Evolutionary conservation across 2,113 vertebrate species (phyloP), one percentile per base, ranked within the genome.

Genomic region (Bucco capensis): DNA sequence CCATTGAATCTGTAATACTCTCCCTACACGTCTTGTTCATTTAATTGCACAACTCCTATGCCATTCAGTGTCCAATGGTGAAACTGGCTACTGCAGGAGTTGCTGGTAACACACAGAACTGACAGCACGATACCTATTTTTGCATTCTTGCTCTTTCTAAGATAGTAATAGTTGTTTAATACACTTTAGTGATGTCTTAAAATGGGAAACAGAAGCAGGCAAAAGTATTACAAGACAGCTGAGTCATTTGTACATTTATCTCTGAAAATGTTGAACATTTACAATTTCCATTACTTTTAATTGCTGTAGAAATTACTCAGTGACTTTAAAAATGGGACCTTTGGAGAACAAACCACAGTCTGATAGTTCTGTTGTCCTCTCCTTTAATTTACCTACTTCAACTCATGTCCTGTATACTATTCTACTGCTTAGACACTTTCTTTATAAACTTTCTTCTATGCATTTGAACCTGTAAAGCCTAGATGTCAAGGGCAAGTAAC

Each of bases 21-120:
- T n/a, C 5, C 15, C 14, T 62, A 57, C 19, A 82, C 3, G 19
- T 0, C 13, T 60, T 56, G 9, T 56, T 12, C 19, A 21, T 67
- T 64, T 60, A 19, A 7, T n/a, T 69, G 17, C 35, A 40, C 19
- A 18, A 4, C 64, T 44, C 7, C 3, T 22, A 12, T 30, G 9
- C 14, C 5, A 1, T 61, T 69, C 13, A 12, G 8, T 4, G 14
- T 53, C 38, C 15, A 8, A 3, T 31, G 25, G 2, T 44, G 38
- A 42, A 89, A 46, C 12, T 1, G 14, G 11, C 7, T 27, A 17
- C n/a, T 24, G 12, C 49, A 47, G 23, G 7, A 0, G 0, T 21
- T 1, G 0, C 18, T 67, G 31, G 12, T 22, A 8, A 13, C 5
- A 42, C 9, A 47, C 17, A 73, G 17, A 58, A 5, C 17, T 37